Evolutionary conservation across 2,113 vertebrate genomes (phyloP).

Genomic region (Heterochromis multidens): DNA sequence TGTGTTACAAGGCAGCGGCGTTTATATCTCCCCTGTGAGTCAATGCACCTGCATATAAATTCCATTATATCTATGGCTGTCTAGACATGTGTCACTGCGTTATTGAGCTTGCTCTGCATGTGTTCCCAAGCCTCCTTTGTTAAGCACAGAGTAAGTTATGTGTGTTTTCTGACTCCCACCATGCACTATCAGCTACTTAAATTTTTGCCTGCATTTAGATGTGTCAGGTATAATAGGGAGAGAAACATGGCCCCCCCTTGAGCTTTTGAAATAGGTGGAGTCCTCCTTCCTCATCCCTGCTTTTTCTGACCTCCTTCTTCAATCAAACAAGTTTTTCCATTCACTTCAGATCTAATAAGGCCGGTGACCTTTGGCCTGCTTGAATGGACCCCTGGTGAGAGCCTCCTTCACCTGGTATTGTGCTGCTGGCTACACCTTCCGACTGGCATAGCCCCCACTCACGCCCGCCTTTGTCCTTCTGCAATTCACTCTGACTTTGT

Average conservation of each 20-base stretch:
- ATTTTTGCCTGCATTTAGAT: constrained; percentile 20
- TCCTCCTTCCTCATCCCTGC: constrained; percentile 60
- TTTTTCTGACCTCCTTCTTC: constrained; percentile 13
- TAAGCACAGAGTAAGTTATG: not conserved
- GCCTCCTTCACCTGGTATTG: constrained; percentile 92
- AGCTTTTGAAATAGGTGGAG: constrained; percentile 81
- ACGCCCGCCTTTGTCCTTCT: constrained; percentile 81
- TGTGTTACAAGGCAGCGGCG: constrained; percentile 30
- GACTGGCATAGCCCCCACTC: constrained; percentile 62
- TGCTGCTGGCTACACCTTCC: constrained; percentile 70
- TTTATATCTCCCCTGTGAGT: constrained; percentile 36
- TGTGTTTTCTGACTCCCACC: constrained; percentile 18
- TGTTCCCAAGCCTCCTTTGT: not conserved
- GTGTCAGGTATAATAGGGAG: constrained; percentile 34
- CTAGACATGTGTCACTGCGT: constrained; percentile 66
- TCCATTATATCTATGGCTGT: constrained; percentile 51
- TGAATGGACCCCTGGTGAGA: constrained; percentile 67
- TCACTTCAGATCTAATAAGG: constrained; percentile 84
- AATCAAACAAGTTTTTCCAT: constrained; percentile 70
- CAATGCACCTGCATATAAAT: constrained; percentile 60
- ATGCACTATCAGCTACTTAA: constrained; percentile 18
- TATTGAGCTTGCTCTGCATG: constrained; percentile 38
- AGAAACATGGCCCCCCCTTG: constrained; percentile 15
- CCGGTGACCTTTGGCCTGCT: constrained; percentile 82
- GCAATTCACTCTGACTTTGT: constrained; percentile 87